Conservation (phyloP, 2,113 vertebrate species). For the Uria lomvia region DNA sequence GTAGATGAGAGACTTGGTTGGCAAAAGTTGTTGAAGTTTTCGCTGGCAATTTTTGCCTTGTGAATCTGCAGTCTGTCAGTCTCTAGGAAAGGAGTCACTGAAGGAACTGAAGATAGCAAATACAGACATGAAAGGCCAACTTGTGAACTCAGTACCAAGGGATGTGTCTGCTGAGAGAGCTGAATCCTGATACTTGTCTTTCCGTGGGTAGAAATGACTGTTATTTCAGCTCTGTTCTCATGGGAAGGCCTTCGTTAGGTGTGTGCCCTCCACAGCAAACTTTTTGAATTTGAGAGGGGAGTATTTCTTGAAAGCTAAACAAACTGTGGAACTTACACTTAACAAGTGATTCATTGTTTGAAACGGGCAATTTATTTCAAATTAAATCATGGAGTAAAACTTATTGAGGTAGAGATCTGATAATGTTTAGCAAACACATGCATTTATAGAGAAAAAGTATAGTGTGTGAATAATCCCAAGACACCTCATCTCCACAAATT, state of each 20-base stretch:
- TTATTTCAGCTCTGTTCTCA: background rate
- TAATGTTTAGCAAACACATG: background rate
- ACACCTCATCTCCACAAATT: background rate
- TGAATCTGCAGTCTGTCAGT: background rate
- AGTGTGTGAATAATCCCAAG: background rate
- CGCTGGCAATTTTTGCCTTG: background rate
- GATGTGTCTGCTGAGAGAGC: background rate
- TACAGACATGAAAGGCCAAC: background rate
- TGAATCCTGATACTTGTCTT: background rate
- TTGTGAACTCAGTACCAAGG: background rate
- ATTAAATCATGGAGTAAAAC: background rate
- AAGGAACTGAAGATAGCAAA: background rate
- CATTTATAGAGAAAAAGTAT: background rate
- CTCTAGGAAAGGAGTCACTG: background rate
- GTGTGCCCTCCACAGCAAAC: background rate
- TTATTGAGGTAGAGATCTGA: background rate
- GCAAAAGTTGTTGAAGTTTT: background rate
- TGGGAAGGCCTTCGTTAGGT: background rate
- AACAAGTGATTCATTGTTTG: background rate
- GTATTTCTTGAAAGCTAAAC: background rate
- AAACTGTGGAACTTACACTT: background rate
- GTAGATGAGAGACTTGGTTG: background rate
- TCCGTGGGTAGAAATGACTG: background rate
- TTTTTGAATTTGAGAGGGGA: background rate
- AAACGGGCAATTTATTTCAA: background rate